Conservation (phyloP, 2,113 vertebrate genomes). For the Daboia siamensis region DNA sequence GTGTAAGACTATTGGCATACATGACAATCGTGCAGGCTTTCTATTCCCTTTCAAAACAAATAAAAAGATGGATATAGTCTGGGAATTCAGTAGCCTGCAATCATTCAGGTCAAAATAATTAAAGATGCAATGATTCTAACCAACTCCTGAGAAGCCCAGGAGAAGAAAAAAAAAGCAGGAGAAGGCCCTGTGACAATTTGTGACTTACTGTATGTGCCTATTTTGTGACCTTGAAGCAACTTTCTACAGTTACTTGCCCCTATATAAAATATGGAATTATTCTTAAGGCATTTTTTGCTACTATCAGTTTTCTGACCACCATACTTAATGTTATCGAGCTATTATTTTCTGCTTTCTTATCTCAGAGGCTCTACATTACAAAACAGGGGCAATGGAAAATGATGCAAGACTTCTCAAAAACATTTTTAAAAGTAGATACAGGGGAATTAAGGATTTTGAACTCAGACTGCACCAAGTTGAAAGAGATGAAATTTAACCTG, state of each 20-base stretch:
- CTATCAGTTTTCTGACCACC: background rate
- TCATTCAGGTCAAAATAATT: background rate
- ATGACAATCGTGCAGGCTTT: background rate
- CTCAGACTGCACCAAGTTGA: background rate
- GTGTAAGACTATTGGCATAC: background rate
- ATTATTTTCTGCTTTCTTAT: background rate
- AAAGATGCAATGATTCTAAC: background rate
- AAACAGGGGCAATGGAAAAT: slow-evolving; percentile 1
- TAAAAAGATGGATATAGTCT: background rate
- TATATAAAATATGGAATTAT: background rate
- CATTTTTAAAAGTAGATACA: background rate
- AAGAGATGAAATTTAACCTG: background rate
- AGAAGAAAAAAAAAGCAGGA: background rate
- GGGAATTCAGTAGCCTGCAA: rapidly evolving
- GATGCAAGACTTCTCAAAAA: background rate
- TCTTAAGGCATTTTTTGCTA: background rate
- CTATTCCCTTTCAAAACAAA: background rate
- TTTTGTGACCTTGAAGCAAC: background rate
- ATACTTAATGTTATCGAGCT: background rate
- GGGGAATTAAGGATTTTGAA: background rate
- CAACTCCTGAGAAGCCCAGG: background rate
- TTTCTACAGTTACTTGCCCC: background rate
- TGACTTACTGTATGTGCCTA: background rate
- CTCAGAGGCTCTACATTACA: background rate
- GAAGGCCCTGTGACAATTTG: background rate